phyloP scores from a whole-genome alignment of 1,140 invertebrate genomes.

The Aphidius gifuensis region DNA sequence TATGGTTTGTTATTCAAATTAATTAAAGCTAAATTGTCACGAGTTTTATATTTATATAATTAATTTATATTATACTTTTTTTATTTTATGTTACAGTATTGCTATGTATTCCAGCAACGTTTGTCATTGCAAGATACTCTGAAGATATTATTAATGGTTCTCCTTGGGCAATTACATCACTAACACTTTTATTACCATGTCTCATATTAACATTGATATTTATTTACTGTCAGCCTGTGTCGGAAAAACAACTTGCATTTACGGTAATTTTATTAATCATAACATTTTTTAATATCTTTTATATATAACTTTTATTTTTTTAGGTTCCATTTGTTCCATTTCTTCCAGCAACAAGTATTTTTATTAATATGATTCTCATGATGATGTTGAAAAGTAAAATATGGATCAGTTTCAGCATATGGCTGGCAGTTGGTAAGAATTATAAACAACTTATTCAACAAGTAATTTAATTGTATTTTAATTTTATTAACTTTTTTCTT shows the following conservation, averaged over 20 bases:
- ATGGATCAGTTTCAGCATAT: conserved; percentile 81
- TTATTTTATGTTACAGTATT: conserved; percentile 9
- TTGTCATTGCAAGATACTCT: not conserved
- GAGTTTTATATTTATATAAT: not conserved
- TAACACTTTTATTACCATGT: not conserved
- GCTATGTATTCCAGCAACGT: not conserved
- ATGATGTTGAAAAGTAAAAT: conserved; percentile 76
- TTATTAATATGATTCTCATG: conserved; percentile 86
- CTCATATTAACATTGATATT: not conserved
- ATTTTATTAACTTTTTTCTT: not conserved
- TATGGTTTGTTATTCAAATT: conserved; percentile 46
- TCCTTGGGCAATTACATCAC: not conserved
- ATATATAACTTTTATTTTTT: not conserved
- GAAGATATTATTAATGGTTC: not conserved
- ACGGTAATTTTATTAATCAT: not conserved
- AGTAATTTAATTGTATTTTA: not conserved
- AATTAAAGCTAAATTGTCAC: no score
- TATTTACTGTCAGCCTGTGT: conserved; percentile 1
- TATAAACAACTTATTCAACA: not conserved
- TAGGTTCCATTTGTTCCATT: conserved; percentile 84
- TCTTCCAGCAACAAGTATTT: conserved; percentile 77
- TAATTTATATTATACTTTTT: not conserved
- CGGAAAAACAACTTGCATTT: conserved; percentile 7
- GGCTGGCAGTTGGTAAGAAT: conserved; percentile 67
- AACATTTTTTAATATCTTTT: conserved; percentile 4